A percentile compares a stretch with the other conserved stretches of the same genome.
phyloP scores from a whole-genome alignment of 2,113 vertebrate genomes.

The Stigmatopora argus region DNA sequence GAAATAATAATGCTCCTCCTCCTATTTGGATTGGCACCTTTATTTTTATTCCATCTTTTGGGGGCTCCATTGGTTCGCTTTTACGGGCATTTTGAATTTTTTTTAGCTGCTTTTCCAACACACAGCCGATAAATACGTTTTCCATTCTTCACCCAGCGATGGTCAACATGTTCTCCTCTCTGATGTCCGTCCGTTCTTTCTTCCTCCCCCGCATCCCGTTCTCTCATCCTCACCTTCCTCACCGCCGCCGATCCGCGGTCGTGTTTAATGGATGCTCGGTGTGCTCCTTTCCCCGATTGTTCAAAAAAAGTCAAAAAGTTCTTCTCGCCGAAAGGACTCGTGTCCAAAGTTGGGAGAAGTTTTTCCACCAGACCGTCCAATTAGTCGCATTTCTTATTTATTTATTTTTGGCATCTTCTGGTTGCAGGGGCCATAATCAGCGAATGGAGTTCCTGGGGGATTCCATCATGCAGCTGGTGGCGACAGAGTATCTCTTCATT shows the following conservation, averaged over 20 bases:
- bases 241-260: conserved; percentile 64
- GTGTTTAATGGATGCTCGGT: conserved; percentile 63
- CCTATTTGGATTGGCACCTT: no score
- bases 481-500: conserved; percentile 97
- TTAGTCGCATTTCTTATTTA: neutral
- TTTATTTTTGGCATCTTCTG: conserved; percentile 2
- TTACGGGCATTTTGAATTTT: no score
- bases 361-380: neutral
- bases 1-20: no score
- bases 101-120: no score
- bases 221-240: conserved; percentile 11
- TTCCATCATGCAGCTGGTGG: conserved; percentile 98
- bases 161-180: conserved; percentile 26
- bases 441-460: conserved; percentile 99
- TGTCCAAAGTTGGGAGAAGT: neutral
- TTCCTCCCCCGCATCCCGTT: conserved; percentile 8
- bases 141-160: no score
- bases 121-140: no score
- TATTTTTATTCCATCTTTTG: no score
- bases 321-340: neutral
- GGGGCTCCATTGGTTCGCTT: no score
- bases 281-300: neutral
- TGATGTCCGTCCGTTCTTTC: conserved; percentile 26
- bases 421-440: conserved; percentile 93
- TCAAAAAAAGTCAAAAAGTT: neutral